These are phyloP conservation scores for Notarius lentiginosus DNA, from an alignment of 2,113 vertebrate genomes.

Conservation along the genomic window DNA sequence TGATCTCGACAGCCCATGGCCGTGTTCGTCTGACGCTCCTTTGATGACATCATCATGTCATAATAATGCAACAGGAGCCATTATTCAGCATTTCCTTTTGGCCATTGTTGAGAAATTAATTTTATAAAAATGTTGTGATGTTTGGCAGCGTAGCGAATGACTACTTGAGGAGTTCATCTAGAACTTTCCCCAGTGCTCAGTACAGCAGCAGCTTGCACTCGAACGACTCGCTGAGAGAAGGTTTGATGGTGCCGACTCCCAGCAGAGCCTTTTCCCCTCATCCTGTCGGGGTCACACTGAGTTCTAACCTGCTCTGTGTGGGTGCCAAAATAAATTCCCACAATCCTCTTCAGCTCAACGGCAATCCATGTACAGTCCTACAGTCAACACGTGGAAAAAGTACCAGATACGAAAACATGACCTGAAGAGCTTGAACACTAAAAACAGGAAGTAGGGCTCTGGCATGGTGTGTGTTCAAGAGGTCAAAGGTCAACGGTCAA, in stretches of 20 bases:
- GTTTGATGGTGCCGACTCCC: slow-evolving; percentile 11
- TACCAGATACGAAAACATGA: not conserved
- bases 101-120: not conserved
- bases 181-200: not conserved
- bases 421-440: not conserved
- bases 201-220: not conserved
- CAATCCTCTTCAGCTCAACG: not conserved
- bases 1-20: not conserved
- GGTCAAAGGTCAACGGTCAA: not conserved
- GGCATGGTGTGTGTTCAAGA: not conserved
- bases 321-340: slow-evolving; percentile 10
- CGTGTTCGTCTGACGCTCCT: not conserved
- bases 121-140: not conserved
- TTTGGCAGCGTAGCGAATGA: not conserved
- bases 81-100: not conserved
- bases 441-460: not conserved
- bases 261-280: slow-evolving; percentile 7
- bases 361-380: not conserved
- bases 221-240: slow-evolving; percentile 1
- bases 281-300: not conserved
- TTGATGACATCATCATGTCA: not conserved
- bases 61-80: not conserved
- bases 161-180: not conserved
- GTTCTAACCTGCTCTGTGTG: not conserved
- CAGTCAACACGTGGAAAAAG: not conserved